Evolutionary conservation across 2,797 vertebrate species (phyloP), one percentile per base, ranked within the genome.

Genomic region (Syndactyla subalaris): DNA sequence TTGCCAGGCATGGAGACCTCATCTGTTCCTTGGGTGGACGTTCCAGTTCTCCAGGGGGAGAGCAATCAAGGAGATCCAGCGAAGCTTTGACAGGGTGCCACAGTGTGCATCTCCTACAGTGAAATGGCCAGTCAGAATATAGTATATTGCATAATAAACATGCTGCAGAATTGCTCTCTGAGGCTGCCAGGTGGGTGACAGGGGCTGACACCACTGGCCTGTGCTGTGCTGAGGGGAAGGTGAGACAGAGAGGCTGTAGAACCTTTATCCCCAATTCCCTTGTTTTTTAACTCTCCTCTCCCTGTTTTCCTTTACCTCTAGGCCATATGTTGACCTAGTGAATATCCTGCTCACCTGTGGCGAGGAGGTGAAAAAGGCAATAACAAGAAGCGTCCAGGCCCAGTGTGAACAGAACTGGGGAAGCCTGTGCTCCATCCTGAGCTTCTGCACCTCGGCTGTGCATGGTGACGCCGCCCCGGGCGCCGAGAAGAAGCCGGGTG

Each of bases 361-460:
- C 11, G 99, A 99, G 88, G 99, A 99, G 94, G 99, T 99, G 96
- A 99, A 99, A 96, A 99, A 99, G 91, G 99, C 99, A 5, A 96
- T 99, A 96, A 99, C 98, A 1, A 98, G 98, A 79, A 99, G 99
- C 0, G 98, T 99, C 46, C 98, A 99, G 77, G 97, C 98, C 43
- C 99, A 99, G 97, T 99, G 99, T 2, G 99, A 99, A 92, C 99
- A 99, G 97, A 99, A 98, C 97, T 99, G 99, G 99, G 99, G 99
- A 22, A 98, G 99, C 39, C 98, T 99, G 72, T 99, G 99, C n/a
- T 98, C 99, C 97, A 99, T 99, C 95, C 97, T 99, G 91, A 99
- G 99, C 89, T 99, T 99, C 97, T 99, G 99, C 95, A 98, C 98
- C 58, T 97, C 98, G 0, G 62, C 97, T 38, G 71, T 89, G 76